Evolutionary conservation across 2,113 vertebrate species (phyloP).

Genomic region (Phyllopteryx taeniolatus): DNA sequence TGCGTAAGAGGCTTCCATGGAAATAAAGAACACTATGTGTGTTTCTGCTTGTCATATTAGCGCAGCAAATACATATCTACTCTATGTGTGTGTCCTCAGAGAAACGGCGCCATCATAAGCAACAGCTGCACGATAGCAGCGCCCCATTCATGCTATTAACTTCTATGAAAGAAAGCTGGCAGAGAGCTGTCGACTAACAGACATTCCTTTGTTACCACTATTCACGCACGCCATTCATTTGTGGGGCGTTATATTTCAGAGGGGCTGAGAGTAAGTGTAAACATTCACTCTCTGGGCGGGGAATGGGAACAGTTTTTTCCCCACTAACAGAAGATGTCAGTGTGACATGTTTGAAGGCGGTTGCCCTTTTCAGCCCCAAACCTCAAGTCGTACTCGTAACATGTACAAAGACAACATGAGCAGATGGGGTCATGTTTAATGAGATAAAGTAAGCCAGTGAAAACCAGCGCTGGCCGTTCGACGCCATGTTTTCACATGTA

Average conservation of each 20-base stretch:
- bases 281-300: slow-evolving; percentile 3
- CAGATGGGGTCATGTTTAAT: too few relatives aligned
- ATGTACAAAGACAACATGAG: too few relatives aligned
- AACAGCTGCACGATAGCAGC: slow-evolving; percentile 40
- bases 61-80: not conserved
- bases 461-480: too few relatives aligned
- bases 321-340: not conserved
- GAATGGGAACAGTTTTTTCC: not conserved
- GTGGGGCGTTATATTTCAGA: slow-evolving; percentile 44
- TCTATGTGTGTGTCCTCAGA: slow-evolving; percentile 10
- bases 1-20: slow-evolving; percentile 13
- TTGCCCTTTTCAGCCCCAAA: too few relatives aligned
- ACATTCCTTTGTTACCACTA: slow-evolving; percentile 26
- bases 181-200: slow-evolving; percentile 28
- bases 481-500: too few relatives aligned
- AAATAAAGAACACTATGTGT: slow-evolving; percentile 23
- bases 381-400: too few relatives aligned
- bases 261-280: slow-evolving; percentile 20
- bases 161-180: slow-evolving; percentile 25
- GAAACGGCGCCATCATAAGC: slow-evolving; percentile 13
- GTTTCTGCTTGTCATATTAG: not conserved
- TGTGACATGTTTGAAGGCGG: not conserved
- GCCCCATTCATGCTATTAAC: slow-evolving; percentile 32
- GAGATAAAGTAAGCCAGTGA: too few relatives aligned
- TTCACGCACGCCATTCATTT: slow-evolving; percentile 43